These are phyloP conservation scores for Pomatorhinus ruficollis DNA, from an alignment of 2,113 vertebrate species.

Conservation along the genomic window DNA sequence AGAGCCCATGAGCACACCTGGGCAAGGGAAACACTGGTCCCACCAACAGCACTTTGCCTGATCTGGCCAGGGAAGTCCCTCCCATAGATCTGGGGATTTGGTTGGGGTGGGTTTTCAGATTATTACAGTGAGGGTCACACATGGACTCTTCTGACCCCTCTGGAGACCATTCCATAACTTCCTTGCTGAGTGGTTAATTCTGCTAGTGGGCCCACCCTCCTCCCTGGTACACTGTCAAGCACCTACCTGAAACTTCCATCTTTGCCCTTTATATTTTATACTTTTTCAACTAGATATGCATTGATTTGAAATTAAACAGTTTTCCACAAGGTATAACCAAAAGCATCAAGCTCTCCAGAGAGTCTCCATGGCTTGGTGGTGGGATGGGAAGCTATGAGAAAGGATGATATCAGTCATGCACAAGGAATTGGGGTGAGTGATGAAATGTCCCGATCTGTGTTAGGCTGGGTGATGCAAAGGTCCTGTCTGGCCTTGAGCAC, in stretches of 20 bases:
- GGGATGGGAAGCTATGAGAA: background rate
- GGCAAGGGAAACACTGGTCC: background rate
- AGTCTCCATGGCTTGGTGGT: background rate
- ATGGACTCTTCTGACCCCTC: background rate
- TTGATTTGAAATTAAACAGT: background rate
- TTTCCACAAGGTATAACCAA: background rate
- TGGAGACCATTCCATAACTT: background rate
- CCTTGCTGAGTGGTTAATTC: background rate
- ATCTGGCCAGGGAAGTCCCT: background rate
- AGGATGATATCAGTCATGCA: background rate
- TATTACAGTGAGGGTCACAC: background rate
- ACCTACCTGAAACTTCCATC: background rate
- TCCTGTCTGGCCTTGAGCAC: background rate
- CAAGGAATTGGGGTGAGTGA: rapidly evolving
- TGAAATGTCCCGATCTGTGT: background rate
- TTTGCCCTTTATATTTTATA: background rate
- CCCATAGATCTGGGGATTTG: background rate
- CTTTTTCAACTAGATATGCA: background rate
- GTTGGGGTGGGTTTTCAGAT: background rate
- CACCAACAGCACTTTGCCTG: background rate
- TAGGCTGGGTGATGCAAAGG: background rate
- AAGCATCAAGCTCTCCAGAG: background rate
- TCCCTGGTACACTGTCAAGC: background rate
- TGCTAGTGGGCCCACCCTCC: background rate
- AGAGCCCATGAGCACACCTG: rapidly evolving